Evolutionary conservation across 2,888 invertebrate genomes (phyloP), one percentile per base, ranked within the genome.

Genomic region (Cyrtodaria siliqua): DNA sequence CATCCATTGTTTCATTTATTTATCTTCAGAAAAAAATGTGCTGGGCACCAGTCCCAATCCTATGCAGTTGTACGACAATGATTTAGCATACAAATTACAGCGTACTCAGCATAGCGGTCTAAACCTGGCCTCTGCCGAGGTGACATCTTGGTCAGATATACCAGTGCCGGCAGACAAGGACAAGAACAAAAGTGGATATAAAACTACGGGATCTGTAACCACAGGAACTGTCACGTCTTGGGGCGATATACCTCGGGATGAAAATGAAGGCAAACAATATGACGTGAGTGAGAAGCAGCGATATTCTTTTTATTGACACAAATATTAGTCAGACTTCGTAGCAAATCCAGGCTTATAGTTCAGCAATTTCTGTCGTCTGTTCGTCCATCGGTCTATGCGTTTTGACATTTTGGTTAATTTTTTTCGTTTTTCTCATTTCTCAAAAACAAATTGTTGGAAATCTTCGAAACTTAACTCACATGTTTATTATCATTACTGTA

Each of bases 11-110:
- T n/a, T n/a, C n/a, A n/a, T n/a, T n/a, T 33, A 12, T 29, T 42
- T 24, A 16, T 66, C 47, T 44, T 23, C 60, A 72, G 72, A 29
- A 20, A 66, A 72, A 38, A 60, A 33, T 33, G 33, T 33, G 33
- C 33, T 33, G 12, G 33, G 33, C 4, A 33, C 33, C 6, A 33
- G 33, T 33, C 2, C 8, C 20, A 59, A 33, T 16, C 27, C 67
- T 42, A 40, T 67, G 6, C 60, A 63, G 3, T 29, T 71, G 29
- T 81, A 68, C 59, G 81, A 81, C 55, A 81, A 81, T 68, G 81
- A 81, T 40, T 40, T 81, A 14, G 81, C 81, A 3, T 82, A 63
- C 55, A 71, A 70, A 47, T 52, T 82, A 27, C 77, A 82, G 53
- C 24, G 20, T 16, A 44, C 78, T 23, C 77, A 82, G 53, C 24